Evolutionary conservation across 2,797 vertebrate genomes (phyloP).

Genomic region (Adrianichthys oophorus): DNA sequence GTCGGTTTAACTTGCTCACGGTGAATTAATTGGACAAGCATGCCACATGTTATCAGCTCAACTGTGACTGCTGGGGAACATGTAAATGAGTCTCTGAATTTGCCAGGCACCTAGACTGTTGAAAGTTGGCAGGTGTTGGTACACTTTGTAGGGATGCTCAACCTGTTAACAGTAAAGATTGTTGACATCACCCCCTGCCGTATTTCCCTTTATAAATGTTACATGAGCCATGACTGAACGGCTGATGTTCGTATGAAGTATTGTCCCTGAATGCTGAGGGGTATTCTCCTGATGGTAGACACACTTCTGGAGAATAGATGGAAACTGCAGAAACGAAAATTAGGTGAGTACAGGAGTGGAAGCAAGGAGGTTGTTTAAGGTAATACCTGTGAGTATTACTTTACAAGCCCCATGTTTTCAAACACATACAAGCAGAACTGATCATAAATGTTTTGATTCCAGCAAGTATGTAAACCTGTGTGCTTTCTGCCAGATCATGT

Average conservation of each 20-base stretch:
- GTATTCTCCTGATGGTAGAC: slow-evolving; percentile 74
- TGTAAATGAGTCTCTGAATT: slow-evolving; percentile 60
- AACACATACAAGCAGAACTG: slow-evolving; percentile 13
- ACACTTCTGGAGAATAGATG: slow-evolving; percentile 77
- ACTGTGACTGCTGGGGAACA: slow-evolving; percentile 44
- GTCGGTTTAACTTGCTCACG: slow-evolving; percentile 53
- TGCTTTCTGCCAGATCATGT: too few relatives aligned
- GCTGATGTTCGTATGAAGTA: slow-evolving; percentile 79
- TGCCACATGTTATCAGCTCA: slow-evolving; percentile 70
- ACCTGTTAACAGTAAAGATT: slow-evolving; percentile 65
- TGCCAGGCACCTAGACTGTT: slow-evolving; percentile 49
- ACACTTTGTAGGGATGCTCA: slow-evolving; percentile 59
- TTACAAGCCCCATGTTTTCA: slow-evolving; percentile 13
- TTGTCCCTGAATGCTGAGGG: slow-evolving; percentile 71
- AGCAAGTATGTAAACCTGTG: too few relatives aligned
- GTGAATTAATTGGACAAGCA: slow-evolving; percentile 70
- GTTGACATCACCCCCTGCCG: slow-evolving; percentile 63
- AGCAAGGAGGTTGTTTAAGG: slow-evolving; percentile 41
- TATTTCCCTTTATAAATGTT: slow-evolving; percentile 74
- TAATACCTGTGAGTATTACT: too few relatives aligned
- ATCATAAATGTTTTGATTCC: background rate
- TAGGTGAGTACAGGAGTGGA: slow-evolving; percentile 35
- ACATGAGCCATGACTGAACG: slow-evolving; percentile 61
- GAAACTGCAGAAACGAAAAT: slow-evolving; percentile 65
- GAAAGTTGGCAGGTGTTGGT: slow-evolving; percentile 56